phyloP scores from a whole-genome alignment of 2,113 vertebrate species.

The Ptyas mucosa region DNA sequence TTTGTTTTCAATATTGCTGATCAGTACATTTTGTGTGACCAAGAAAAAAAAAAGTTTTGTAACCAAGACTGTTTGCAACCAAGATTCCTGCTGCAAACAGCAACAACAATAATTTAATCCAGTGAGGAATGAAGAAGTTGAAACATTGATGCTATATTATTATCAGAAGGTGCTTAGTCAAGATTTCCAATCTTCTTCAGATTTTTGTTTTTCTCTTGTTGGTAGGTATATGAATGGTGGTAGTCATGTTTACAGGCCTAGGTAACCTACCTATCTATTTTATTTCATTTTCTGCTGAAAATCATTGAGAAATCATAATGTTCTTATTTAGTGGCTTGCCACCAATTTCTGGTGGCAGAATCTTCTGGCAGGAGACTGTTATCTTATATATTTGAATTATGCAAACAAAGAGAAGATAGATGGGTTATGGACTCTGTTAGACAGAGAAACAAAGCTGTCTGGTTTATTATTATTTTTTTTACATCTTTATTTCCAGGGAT shows the following conservation, averaged over 20 bases:
- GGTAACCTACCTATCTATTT: neutral
- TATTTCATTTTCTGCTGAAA: neutral
- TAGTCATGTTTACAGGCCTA: neutral
- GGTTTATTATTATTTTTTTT: neutral
- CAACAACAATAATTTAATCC: neutral
- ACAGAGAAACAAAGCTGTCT: neutral
- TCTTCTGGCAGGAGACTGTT: neutral
- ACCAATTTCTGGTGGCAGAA: neutral
- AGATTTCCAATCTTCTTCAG: neutral
- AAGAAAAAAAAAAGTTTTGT: neutral
- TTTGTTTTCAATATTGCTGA: neutral
- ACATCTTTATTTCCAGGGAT: neutral
- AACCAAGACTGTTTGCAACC: neutral
- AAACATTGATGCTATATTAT: neutral
- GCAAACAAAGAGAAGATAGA: neutral
- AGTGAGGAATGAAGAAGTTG: neutral
- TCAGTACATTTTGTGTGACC: neutral
- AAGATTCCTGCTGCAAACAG: neutral
- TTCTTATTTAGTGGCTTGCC: neutral
- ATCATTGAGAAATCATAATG: neutral
- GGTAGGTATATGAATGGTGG: neutral
- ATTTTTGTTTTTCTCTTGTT: neutral
- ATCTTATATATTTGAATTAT: neutral
- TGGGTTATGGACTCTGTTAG: neutral
- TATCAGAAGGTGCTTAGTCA: neutral